Conservation (phyloP, 2,888 invertebrate species). For the Dicycla oo region DNA sequence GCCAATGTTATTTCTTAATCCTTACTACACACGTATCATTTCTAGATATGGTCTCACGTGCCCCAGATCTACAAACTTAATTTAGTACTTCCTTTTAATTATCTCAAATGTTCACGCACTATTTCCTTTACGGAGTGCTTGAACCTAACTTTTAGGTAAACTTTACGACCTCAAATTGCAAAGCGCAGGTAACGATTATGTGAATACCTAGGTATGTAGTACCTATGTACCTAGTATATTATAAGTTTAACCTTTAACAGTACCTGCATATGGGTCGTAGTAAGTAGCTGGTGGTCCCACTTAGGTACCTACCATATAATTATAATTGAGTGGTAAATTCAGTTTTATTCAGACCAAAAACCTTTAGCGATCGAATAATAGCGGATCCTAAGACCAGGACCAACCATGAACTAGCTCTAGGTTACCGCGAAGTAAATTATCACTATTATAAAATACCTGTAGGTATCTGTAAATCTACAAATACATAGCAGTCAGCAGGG, state of each 20-base stretch:
- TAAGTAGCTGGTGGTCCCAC: too few species aligned
- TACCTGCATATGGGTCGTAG: neutral
- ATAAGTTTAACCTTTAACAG: too few species aligned
- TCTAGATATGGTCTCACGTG: slow-evolving; percentile 48
- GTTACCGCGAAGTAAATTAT: neutral
- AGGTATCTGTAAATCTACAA: neutral
- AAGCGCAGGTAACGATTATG: neutral
- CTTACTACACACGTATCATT: slow-evolving; percentile 32
- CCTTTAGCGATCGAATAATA: neutral
- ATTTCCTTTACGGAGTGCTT: neutral
- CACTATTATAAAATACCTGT: neutral
- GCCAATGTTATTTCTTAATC: slow-evolving; percentile 67
- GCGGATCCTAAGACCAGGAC: neutral
- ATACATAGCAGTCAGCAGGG: neutral
- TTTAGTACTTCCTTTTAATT: slow-evolving; percentile 54
- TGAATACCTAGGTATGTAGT: neutral
- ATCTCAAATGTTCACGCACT: slow-evolving; percentile 31
- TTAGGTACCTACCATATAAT: neutral
- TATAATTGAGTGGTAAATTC: neutral
- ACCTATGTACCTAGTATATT: too few species aligned
- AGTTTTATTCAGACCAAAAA: neutral
- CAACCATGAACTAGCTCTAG: neutral
- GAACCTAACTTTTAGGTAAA: neutral
- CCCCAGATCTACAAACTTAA: slow-evolving; percentile 60
- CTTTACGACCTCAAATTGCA: neutral